These are phyloP conservation scores for Parnassius mnemosyne DNA, from an alignment of 2,888 invertebrate genomes.

Conservation along the genomic window DNA sequence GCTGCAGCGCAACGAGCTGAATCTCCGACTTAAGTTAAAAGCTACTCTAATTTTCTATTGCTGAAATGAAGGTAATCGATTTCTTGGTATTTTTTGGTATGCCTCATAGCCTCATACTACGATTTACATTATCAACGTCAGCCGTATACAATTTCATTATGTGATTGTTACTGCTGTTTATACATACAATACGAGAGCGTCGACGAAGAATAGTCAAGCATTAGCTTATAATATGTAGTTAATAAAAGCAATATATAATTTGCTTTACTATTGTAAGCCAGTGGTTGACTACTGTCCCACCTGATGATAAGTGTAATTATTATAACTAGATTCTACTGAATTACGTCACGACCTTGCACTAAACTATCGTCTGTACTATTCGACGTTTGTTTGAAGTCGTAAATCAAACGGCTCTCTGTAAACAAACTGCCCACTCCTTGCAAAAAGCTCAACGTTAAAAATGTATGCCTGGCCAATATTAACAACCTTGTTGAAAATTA, in stretches of 20 bases:
- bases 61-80: no score
- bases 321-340: constrained; percentile 39
- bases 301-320: constrained; percentile 28
- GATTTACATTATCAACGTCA: constrained; percentile 5
- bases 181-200: not conserved
- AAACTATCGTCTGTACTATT: constrained; percentile 43
- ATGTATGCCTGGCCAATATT: constrained; percentile 44
- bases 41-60: no score
- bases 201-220: constrained; percentile 6
- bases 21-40: no score
- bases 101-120: not conserved
- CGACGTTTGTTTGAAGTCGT: constrained; percentile 39
- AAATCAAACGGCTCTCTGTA: constrained; percentile 62
- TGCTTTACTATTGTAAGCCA: not conserved
- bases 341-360: constrained; percentile 56
- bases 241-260: not conserved
- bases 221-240: no score
- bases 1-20: no score
- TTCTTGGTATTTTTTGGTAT: no score
- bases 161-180: not conserved
- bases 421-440: constrained; percentile 60
- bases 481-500: constrained; percentile 51
- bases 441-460: constrained; percentile 49
- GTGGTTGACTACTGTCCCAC: constrained; percentile 1
- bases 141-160: constrained; percentile 9